Percentiles rank a stretch among this genome's conserved stretches.
Conservation (phyloP, 2,888 invertebrate species). For the Nebria salina region DNA sequence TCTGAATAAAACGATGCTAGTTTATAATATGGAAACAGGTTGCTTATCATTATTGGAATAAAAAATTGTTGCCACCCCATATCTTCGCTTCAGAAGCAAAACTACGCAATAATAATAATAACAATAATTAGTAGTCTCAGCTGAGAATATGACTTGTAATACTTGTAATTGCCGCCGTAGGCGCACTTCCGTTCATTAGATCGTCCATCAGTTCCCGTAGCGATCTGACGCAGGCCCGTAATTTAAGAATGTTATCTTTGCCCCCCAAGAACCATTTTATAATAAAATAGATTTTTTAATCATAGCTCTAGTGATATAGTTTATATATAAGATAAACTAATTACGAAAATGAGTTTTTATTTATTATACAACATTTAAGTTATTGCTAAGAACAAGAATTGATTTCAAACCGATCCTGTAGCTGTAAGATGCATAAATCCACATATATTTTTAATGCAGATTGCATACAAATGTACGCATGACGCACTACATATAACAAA, state of each 20-base stretch:
- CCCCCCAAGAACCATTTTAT: neutral
- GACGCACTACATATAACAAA: neutral
- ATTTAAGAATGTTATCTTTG: neutral
- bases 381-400: neutral
- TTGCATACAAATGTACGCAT: neutral
- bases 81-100: constrained; percentile 7
- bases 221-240: constrained; percentile 22
- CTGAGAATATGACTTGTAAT: constrained; percentile 38
- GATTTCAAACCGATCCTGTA: neutral
- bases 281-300: neutral
- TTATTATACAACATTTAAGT: too few species aligned
- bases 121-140: constrained; percentile 30
- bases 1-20: neutral
- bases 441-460: neutral
- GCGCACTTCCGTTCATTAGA: constrained; percentile 33
- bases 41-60: constrained; percentile 2
- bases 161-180: constrained; percentile 36
- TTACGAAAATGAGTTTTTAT: too few species aligned
- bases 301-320: neutral
- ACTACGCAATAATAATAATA: constrained; percentile 35
- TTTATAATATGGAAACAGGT: constrained; percentile 12
- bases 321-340: too few species aligned
- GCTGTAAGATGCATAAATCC: neutral
- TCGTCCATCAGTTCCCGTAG: constrained; percentile 28
- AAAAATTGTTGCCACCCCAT: neutral